Evolutionary conservation across 1,140 invertebrate genomes (phyloP).

Genomic region (Bemisia tabaci): DNA sequence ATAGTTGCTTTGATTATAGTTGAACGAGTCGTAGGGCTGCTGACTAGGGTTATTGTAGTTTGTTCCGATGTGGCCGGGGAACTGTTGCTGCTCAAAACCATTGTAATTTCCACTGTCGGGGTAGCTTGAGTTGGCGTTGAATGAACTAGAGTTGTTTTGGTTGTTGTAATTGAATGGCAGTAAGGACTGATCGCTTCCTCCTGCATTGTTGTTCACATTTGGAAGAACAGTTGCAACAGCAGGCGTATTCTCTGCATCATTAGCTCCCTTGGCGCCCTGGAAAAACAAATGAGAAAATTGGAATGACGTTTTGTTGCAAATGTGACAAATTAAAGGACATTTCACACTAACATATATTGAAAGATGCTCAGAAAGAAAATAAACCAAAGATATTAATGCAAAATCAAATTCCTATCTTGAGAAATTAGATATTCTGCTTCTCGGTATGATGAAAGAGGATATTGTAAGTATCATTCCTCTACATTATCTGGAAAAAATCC

Average conservation of each 20-base stretch:
- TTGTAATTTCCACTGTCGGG: background rate
- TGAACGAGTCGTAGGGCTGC: constrained; percentile 2
- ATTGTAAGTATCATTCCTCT: too few species aligned
- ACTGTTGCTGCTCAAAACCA: background rate
- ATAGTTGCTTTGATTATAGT: constrained; percentile 1
- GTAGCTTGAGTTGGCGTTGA: constrained; percentile 5
- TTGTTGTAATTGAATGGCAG: constrained; percentile 6
- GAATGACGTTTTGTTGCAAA: too few species aligned
- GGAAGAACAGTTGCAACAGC: constrained; percentile 23
- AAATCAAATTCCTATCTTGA: too few species aligned
- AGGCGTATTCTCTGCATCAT: constrained; percentile 16
- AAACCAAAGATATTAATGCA: too few species aligned
- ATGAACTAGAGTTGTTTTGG: background rate
- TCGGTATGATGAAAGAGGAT: too few species aligned
- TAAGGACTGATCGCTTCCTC: background rate
- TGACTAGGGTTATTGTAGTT: constrained; percentile 1
- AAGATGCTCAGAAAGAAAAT: too few species aligned
- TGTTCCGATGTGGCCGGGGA: background rate
- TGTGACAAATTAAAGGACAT: too few species aligned
- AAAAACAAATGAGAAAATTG: background rate
- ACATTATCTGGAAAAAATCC: too few species aligned
- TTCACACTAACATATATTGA: too few species aligned
- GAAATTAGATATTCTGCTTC: too few species aligned
- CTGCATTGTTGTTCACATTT: constrained; percentile 15
- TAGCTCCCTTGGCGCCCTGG: background rate